A percentile compares a stretch with the other conserved stretches of the same genome.
These are phyloP conservation scores for Dexiosoma caninum DNA, from an alignment of 2,888 invertebrate species.

Conservation along the genomic window DNA sequence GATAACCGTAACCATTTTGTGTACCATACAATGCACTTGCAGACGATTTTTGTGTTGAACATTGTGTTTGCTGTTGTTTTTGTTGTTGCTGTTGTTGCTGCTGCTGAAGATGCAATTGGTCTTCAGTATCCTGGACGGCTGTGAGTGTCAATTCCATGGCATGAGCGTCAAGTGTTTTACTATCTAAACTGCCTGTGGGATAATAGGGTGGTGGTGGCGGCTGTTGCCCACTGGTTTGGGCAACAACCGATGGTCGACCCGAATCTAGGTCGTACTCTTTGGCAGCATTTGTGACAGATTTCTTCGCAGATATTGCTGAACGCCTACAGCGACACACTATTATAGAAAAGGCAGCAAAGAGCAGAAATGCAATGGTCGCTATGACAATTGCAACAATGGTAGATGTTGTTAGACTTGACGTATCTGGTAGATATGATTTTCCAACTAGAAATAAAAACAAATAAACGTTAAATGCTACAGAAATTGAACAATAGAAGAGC, in stretches of 20 bases:
- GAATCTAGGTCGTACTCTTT: slow-evolving; percentile 71
- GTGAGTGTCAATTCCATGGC: slow-evolving; percentile 72
- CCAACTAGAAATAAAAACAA: slow-evolving; percentile 68
- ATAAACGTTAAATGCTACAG: not conserved
- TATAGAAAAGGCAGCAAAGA: slow-evolving; percentile 68
- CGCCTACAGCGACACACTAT: slow-evolving; percentile 73
- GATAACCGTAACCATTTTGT: slow-evolving; percentile 73
- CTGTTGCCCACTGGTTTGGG: slow-evolving; percentile 59
- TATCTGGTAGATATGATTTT: slow-evolving; percentile 72
- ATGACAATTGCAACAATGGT: slow-evolving; percentile 72
- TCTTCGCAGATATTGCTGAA: slow-evolving; percentile 69
- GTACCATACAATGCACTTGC: slow-evolving; percentile 63
- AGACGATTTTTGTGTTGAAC: slow-evolving; percentile 58
- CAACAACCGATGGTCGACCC: slow-evolving; percentile 68
- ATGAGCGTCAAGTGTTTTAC: slow-evolving; percentile 71
- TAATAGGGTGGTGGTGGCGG: slow-evolving; percentile 73
- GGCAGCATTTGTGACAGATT: slow-evolving; percentile 64
- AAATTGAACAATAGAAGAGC: slow-evolving; percentile 8
- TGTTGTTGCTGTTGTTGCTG: slow-evolving; percentile 66
- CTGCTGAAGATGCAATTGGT: slow-evolving; percentile 70
- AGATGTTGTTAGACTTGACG: slow-evolving; percentile 71
- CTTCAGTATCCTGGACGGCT: slow-evolving; percentile 70
- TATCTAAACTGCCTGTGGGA: slow-evolving; percentile 71
- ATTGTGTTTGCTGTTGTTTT: slow-evolving; percentile 61
- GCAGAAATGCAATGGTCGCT: slow-evolving; percentile 69